Conservation (phyloP, 2,113 vertebrate genomes). For the Lepisosteus osseus region DNA sequence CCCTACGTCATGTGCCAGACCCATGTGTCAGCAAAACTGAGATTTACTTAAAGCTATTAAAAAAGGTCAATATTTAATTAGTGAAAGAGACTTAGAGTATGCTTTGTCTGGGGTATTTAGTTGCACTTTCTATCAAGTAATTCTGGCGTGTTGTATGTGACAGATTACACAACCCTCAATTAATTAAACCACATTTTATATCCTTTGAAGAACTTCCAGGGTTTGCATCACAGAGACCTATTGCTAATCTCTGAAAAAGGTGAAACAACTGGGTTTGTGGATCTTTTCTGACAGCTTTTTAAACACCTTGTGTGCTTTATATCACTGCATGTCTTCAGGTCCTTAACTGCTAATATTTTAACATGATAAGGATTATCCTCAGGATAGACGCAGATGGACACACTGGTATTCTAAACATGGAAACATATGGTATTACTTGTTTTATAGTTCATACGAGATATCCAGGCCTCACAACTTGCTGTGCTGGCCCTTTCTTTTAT, state of each 20-base stretch:
- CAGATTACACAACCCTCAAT: slow-evolving; percentile 6
- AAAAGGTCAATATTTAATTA: slow-evolving; percentile 5
- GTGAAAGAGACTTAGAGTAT: slow-evolving; percentile 10
- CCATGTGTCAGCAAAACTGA: not conserved
- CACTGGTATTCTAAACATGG: not conserved
- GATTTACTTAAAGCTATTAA: not conserved
- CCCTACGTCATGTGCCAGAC: no score
- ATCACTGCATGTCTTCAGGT: slow-evolving; percentile 20
- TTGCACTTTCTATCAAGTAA: slow-evolving; percentile 5
- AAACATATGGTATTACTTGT: not conserved
- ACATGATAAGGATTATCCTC: slow-evolving; percentile 33
- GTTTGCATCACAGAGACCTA: no score
- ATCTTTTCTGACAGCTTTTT: slow-evolving; percentile 25
- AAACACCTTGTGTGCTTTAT: slow-evolving; percentile 13
- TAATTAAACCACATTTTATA: not conserved
- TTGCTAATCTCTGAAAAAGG: no score
- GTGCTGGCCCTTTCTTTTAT: no score
- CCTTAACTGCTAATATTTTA: slow-evolving; percentile 34
- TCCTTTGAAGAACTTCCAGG: no score
- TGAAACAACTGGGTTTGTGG: not conserved
- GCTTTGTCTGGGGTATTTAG: not conserved
- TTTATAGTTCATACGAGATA: not conserved
- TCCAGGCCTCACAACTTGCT: not conserved
- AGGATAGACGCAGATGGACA: slow-evolving; percentile 18
- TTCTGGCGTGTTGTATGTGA: not conserved